Evolutionary conservation across 53 echinoderm and acorn worm species (phyloP).

Genomic region (Henricia sp.): DNA sequence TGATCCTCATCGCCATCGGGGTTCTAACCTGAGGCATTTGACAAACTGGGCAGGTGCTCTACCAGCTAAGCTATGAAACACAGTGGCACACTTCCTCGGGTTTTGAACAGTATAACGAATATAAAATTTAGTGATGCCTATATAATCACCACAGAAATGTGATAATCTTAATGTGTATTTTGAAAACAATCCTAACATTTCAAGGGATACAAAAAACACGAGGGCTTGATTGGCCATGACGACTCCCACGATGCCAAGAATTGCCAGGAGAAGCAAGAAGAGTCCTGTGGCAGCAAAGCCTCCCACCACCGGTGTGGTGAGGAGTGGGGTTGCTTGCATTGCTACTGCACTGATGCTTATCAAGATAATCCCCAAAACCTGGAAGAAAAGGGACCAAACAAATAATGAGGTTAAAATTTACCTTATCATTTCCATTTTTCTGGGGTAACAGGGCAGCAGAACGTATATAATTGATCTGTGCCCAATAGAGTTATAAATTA

Average conservation of each 20-base stretch:
- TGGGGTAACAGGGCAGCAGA: background rate
- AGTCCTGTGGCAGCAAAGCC: constrained; percentile 42
- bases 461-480: background rate
- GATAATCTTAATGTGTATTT: too few species aligned
- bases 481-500: background rate
- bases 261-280: constrained; percentile 47
- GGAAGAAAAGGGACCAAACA: background rate
- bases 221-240: constrained; percentile 62
- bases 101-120: too few species aligned
- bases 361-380: constrained; percentile 52
- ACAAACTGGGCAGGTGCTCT: too few species aligned
- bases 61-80: too few species aligned
- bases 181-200: too few species aligned
- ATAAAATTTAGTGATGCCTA: too few species aligned
- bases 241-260: constrained; percentile 51
- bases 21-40: too few species aligned
- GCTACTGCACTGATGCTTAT: constrained; percentile 51
- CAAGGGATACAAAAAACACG: constrained; percentile 65
- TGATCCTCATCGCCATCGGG: too few species aligned
- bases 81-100: too few species aligned
- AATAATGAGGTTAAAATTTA: background rate
- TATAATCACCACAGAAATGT: too few species aligned
- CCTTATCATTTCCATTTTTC: background rate
- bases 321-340: constrained; percentile 51
- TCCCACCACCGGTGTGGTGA: constrained; percentile 50